phyloP scores from a whole-genome alignment of 2,888 invertebrate species.

The Lasioglossum villosulum region DNA sequence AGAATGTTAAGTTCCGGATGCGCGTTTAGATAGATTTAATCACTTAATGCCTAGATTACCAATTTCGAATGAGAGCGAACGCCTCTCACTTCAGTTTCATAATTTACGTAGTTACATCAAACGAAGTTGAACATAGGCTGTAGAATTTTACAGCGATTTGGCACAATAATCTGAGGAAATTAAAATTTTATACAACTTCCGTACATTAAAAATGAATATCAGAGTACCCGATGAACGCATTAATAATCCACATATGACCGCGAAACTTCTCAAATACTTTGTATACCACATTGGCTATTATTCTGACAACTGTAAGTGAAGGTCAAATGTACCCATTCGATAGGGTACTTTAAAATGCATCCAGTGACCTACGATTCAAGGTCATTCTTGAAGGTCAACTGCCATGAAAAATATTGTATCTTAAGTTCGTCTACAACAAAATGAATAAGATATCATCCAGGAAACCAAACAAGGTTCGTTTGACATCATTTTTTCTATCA shows the following conservation, averaged over 20 bases:
- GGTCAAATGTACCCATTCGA: no score
- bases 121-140: neutral
- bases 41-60: neutral
- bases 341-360: no score
- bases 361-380: no score
- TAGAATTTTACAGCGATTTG: neutral
- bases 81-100: neutral
- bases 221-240: neutral
- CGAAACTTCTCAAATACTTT: no score
- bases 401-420: no score
- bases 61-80: neutral
- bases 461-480: neutral
- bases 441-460: neutral
- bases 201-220: neutral
- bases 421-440: no score
- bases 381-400: no score
- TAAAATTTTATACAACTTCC: neutral
- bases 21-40: neutral
- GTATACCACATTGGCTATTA: no score
- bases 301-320: no score
- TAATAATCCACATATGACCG: neutral
- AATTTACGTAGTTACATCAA: neutral
- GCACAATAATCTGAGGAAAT: neutral
- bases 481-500: neutral
- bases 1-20: neutral